Base-by-base conservation (phyloP, 2,797 vertebrate species). In the Epinephelus coioides region DNA sequence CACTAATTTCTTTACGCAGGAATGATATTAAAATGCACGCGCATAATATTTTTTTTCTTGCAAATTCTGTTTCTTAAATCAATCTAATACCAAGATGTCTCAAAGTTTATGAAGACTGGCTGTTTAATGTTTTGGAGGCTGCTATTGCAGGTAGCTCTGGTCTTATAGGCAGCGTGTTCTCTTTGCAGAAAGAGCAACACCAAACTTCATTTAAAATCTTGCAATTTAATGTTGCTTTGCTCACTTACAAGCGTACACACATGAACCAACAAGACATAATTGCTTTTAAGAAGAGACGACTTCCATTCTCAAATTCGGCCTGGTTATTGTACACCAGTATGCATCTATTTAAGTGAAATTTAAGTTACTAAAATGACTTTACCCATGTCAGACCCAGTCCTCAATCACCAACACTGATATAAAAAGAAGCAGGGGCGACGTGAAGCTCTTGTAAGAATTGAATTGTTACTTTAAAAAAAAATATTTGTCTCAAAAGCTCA, bases 231-330 rank as follows among this genome's bases (percentile, higher is more conserved):
- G n/a, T 62, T 2, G 18, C 18, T 63, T 15, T 4, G 6, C 9
- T 61, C 19, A n/a, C 13, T 6, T 13, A 13, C 19, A n/a, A 12
- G 14, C 12, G 0, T 1, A 1, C 59, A 61, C 40, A 7, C 11
- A 38, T 1, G 9, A 0, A 19, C 4, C 25, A n/a, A 17, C 0
- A 57, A 53, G 8, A 0, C 10, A 0, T 1, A 3, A 5, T 2
- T 13, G 18, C 1, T 62, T 76, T 53, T 14, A 18, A 1, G 54
- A 17, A 19, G 4, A 51, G 10, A 27, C 12, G 2, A 4, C 50
- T 6, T 27, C 15, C 18, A 34, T 5, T 57, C 8, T 51, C 25
- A 0, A 1, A 7, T 67, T 69, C 69, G 6, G 65, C 10, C 0
- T 44, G 5, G 6, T 75, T 49, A 2, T 46, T 30, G 0, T 10